phyloP scores from a whole-genome alignment of 2,888 invertebrate genomes.

The Agrochola circellaris region DNA sequence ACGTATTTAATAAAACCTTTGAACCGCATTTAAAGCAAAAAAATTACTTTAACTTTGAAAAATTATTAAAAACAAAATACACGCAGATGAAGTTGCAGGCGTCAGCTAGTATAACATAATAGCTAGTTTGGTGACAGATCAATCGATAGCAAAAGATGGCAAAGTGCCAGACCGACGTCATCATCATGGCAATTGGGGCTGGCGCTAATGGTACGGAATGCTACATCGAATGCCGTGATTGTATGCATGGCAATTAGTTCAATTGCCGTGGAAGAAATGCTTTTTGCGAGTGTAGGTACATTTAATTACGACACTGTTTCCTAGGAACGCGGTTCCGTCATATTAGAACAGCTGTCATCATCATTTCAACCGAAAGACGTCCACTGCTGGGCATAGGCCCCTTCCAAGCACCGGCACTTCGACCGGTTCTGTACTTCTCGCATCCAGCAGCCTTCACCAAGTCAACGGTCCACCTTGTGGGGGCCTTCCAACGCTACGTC shows the following conservation, averaged over 20 bases:
- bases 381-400: no score
- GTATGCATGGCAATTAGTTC: slow-evolving; percentile 6
- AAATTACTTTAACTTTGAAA: neutral
- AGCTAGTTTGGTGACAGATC: slow-evolving; percentile 25
- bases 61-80: neutral
- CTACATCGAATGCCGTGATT: slow-evolving; percentile 23
- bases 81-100: accelerated
- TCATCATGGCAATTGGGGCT: slow-evolving; percentile 13
- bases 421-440: no score
- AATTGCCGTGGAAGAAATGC: neutral
- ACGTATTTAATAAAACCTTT: no score
- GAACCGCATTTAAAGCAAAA: no score
- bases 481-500: no score
- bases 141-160: slow-evolving; percentile 71
- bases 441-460: no score
- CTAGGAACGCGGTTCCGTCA: neutral
- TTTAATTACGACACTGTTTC: neutral
- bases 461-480: no score
- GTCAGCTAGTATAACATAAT: slow-evolving; percentile 16
- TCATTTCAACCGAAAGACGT: no score
- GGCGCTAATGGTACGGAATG: slow-evolving; percentile 9
- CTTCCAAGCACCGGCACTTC: no score
- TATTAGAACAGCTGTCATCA: neutral
- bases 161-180: slow-evolving; percentile 70
- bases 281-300: neutral